Evolutionary conservation across 1,140 invertebrate genomes (phyloP).

Genomic region (Calephelis virginiensis): DNA sequence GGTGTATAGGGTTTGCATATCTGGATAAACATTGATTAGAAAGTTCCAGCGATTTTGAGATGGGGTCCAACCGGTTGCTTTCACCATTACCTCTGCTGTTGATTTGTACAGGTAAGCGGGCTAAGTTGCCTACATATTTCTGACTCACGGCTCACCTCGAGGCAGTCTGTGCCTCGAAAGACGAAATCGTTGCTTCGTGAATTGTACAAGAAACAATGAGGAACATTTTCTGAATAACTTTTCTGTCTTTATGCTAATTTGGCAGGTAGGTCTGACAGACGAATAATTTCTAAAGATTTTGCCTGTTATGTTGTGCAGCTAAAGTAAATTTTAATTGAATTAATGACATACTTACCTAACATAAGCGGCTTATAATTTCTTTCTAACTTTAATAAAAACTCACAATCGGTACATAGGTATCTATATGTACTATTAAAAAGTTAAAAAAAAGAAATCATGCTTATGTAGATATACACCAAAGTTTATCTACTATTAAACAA

Average conservation of each 20-base stretch:
- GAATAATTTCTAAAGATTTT: too few relatives aligned
- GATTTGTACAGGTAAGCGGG: constrained; percentile 72
- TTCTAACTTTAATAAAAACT: too few relatives aligned
- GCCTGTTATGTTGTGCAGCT: too few relatives aligned
- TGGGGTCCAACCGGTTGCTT: constrained; percentile 64
- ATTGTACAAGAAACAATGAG: not conserved
- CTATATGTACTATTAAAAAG: too few relatives aligned
- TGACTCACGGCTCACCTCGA: constrained; percentile 50
- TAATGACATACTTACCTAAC: too few relatives aligned
- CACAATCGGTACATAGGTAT: too few relatives aligned
- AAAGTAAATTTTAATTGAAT: too few relatives aligned
- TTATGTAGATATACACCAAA: too few relatives aligned
- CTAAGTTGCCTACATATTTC: constrained; percentile 62
- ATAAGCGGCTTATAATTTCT: too few relatives aligned
- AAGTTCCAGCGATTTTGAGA: constrained; percentile 57
- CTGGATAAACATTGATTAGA: constrained; percentile 53
- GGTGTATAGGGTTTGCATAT: constrained; percentile 48
- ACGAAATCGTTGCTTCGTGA: constrained; percentile 1
- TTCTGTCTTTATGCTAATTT: not conserved
- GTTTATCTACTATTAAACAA: too few relatives aligned
- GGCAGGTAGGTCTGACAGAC: too few relatives aligned
- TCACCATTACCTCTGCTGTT: constrained; percentile 67
- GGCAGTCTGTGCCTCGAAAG: not conserved
- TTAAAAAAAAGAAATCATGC: too few relatives aligned
- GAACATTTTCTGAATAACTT: not conserved